Evolutionary conservation across 2,888 invertebrate species (phyloP).

Genomic region (Dasysyrphus tricinctus): DNA sequence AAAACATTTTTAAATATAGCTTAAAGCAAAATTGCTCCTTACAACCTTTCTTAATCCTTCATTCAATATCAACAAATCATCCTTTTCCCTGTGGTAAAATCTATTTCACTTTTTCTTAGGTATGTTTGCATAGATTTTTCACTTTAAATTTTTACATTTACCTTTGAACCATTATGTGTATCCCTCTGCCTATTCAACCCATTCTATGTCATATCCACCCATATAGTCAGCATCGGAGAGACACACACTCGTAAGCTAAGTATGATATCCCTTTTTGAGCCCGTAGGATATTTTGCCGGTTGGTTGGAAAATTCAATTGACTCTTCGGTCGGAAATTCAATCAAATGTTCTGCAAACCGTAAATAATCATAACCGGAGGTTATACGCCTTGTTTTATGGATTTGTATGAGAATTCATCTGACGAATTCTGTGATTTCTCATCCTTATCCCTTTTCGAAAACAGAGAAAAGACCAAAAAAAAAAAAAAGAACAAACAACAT

Average conservation of each 20-base stretch:
- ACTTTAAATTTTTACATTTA: too few relatives aligned
- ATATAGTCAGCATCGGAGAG: too few relatives aligned
- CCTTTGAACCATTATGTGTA: background rate
- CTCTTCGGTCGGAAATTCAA: slow-evolving; percentile 74
- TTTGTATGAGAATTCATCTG: background rate
- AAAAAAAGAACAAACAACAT: slow-evolving; percentile 20
- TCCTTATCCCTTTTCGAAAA: slow-evolving; percentile 8
- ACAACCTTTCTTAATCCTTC: too few relatives aligned
- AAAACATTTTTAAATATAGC: too few relatives aligned
- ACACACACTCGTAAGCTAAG: background rate
- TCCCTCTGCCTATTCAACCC: background rate
- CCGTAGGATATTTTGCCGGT: slow-evolving; percentile 61
- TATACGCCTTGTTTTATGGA: slow-evolving; percentile 32
- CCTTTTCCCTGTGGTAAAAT: too few relatives aligned
- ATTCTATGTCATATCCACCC: background rate
- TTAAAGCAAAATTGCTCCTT: too few relatives aligned
- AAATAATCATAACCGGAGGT: slow-evolving; percentile 68
- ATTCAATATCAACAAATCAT: too few relatives aligned
- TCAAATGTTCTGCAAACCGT: slow-evolving; percentile 70
- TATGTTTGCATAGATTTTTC: too few relatives aligned
- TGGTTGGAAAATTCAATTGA: slow-evolving; percentile 70
- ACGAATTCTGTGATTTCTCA: slow-evolving; percentile 1
- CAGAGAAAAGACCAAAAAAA: background rate
- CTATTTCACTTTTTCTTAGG: too few relatives aligned
- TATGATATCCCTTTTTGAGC: slow-evolving; percentile 50